Conservation (phyloP, 2,888 invertebrate genomes). For the Nomada fucata region DNA sequence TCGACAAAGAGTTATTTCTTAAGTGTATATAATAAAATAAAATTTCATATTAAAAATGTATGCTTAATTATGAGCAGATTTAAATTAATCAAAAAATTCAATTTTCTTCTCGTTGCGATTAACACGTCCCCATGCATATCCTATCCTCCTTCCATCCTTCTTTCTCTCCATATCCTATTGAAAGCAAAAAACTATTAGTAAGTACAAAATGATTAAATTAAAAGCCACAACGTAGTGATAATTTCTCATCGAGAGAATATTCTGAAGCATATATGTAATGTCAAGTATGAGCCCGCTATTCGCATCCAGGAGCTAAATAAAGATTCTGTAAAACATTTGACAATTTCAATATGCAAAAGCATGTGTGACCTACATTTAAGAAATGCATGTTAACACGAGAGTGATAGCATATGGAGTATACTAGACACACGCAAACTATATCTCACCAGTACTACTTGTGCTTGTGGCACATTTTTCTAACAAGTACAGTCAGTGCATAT, state of each 20-base stretch:
- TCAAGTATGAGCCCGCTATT: slow-evolving; percentile 72
- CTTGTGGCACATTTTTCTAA: slow-evolving; percentile 63
- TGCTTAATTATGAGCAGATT: slow-evolving; percentile 68
- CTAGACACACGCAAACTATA: slow-evolving; percentile 65
- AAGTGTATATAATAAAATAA: slow-evolving; percentile 66
- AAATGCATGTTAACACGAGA: slow-evolving; percentile 69
- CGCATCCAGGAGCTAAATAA: slow-evolving; percentile 75
- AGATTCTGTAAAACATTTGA: slow-evolving; percentile 74
- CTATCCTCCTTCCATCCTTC: slow-evolving; percentile 81
- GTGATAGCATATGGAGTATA: slow-evolving; percentile 62
- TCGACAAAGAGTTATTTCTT: slow-evolving; percentile 58
- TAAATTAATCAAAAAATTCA: slow-evolving; percentile 67
- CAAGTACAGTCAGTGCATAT: slow-evolving; percentile 46
- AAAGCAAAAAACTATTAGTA: slow-evolving; percentile 84
- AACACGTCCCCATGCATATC: slow-evolving; percentile 82
- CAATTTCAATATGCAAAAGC: slow-evolving; percentile 71
- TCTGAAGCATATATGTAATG: slow-evolving; percentile 67
- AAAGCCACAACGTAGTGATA: slow-evolving; percentile 69
- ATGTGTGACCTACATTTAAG: slow-evolving; percentile 67
- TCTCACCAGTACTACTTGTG: slow-evolving; percentile 61
- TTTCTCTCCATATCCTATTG: slow-evolving; percentile 80
- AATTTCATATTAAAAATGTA: slow-evolving; percentile 66
- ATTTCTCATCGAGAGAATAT: slow-evolving; percentile 66
- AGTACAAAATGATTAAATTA: slow-evolving; percentile 77
- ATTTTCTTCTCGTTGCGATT: slow-evolving; percentile 80